These are phyloP conservation scores for Passer domesticus DNA, from an alignment of 2,113 vertebrate species.

Conservation along the genomic window DNA sequence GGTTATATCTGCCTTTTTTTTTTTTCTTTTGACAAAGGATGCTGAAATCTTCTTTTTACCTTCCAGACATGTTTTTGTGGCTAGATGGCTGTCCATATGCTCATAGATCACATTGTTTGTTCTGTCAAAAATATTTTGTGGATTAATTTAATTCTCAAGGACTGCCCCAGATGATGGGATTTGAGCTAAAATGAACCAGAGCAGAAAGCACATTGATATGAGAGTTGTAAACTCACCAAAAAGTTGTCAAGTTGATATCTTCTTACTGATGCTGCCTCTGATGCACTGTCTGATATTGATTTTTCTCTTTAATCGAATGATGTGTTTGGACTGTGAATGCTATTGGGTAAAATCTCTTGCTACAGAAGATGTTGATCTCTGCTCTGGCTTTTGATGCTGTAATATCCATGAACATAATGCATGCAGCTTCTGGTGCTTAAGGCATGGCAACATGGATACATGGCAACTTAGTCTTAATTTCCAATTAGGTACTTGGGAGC, in stretches of 20 bases:
- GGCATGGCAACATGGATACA: accelerated
- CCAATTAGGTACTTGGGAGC: background rate
- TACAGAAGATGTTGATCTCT: accelerated
- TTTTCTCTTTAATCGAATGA: background rate
- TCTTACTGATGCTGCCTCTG: background rate
- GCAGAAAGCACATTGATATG: accelerated
- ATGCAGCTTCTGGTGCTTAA: background rate
- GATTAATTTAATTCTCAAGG: background rate
- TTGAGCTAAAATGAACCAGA: background rate
- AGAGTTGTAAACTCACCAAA: background rate
- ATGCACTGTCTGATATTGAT: background rate
- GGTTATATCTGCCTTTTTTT: background rate
- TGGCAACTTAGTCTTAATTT: background rate
- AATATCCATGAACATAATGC: background rate
- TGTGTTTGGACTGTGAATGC: background rate
- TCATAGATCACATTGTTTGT: background rate
- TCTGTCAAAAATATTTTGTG: background rate
- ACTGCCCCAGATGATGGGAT: background rate
- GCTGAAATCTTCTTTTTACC: background rate
- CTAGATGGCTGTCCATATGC: background rate
- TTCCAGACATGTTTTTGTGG: background rate
- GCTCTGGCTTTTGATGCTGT: background rate
- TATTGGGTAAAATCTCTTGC: background rate
- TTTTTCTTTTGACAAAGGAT: background rate
- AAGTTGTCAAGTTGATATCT: background rate